A percentile compares a stretch with the other conserved stretches of the same genome.
These are phyloP conservation scores for Cantharis rustica DNA, from an alignment of 2,888 invertebrate genomes.

Conservation along the genomic window DNA sequence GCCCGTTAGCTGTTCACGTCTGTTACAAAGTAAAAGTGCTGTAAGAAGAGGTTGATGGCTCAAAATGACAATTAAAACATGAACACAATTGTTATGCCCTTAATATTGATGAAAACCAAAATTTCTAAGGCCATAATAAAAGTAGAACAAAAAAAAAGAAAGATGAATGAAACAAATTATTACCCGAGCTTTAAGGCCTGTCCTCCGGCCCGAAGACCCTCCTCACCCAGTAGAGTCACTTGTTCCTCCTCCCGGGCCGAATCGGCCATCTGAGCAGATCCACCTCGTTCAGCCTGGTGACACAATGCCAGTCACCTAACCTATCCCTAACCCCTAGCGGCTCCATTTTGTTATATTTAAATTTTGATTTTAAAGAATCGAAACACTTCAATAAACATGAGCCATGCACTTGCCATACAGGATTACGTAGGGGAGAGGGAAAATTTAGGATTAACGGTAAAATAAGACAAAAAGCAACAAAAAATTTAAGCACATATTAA, in stretches of 20 bases:
- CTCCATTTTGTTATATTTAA: slow-evolving; percentile 13
- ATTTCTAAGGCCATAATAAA: neutral
- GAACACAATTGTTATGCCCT: slow-evolving; percentile 14
- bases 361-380: slow-evolving; percentile 8
- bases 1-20: slow-evolving; percentile 75
- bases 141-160: slow-evolving; percentile 7
- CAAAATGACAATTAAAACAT: slow-evolving; percentile 3
- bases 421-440: slow-evolving; percentile 18
- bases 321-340: slow-evolving; percentile 30
- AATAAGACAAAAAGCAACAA: neutral
- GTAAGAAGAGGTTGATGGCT: slow-evolving; percentile 60
- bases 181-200: slow-evolving; percentile 98
- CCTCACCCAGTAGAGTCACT: slow-evolving; percentile 95
- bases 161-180: slow-evolving; percentile 57
- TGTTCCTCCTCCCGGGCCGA: slow-evolving; percentile 95
- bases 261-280: slow-evolving; percentile 89
- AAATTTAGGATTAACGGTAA: neutral
- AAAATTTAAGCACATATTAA: neutral
- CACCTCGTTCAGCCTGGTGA: slow-evolving; percentile 70
- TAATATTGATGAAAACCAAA: neutral
- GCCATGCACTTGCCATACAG: slow-evolving; percentile 32
- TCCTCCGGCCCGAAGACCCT: slow-evolving; percentile 92
- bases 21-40: slow-evolving; percentile 75
- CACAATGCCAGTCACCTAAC: slow-evolving; percentile 45
- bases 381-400: slow-evolving; percentile 7